Base-by-base conservation (phyloP, 2,888 invertebrate genomes). In the Aleiodes testaceus region DNA sequence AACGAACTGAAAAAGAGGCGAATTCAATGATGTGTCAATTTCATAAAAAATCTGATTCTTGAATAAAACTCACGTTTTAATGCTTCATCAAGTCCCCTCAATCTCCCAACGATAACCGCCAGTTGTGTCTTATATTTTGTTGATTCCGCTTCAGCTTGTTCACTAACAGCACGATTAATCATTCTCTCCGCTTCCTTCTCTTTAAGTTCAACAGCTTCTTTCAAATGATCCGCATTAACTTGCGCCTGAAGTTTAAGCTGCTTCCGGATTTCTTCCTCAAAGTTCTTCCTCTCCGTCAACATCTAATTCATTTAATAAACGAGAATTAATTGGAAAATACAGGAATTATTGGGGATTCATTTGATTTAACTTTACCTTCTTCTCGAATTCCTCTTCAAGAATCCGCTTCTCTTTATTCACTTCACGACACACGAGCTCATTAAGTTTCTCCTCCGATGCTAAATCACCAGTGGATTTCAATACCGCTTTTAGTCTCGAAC, bases 191-290 rank as follows among this genome's bases (percentile, higher is more conserved):
- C 82, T 85, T 92, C 89, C 85, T 90, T 87, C 83, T 92, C 88
- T 81, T 92, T 88, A 70, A 89, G 88, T 3, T 88, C 87, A 12
- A 98, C 88, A 0, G 92, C 93, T 80, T 95, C 95, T 52, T 91
- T 90, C 72, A 95, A 85, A 77, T 95, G 93, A 84, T 97, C 97
- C 63, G 92, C 90, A 86, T 97, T 97, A 0, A 96, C 93, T 80
- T 96, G 95, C 1, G 94, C 92, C 82, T 97, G 97, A 66, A 94
- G 91, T 83, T 94, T 94, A 72, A 99, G 86, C 81, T 96, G 94
- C 12, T 91, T 90, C 53, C 94, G 92, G 70, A 97, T 87, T 73
- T 93, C 93, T 61, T 90, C 90, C 82, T 97, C 94, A 26, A 92
- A 81, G 1, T 44, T 77, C 72, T 85, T 86, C 65, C 91, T 91